phyloP scores from a whole-genome alignment of 2,113 vertebrate species.

The Deroptyus accipitrinus region DNA sequence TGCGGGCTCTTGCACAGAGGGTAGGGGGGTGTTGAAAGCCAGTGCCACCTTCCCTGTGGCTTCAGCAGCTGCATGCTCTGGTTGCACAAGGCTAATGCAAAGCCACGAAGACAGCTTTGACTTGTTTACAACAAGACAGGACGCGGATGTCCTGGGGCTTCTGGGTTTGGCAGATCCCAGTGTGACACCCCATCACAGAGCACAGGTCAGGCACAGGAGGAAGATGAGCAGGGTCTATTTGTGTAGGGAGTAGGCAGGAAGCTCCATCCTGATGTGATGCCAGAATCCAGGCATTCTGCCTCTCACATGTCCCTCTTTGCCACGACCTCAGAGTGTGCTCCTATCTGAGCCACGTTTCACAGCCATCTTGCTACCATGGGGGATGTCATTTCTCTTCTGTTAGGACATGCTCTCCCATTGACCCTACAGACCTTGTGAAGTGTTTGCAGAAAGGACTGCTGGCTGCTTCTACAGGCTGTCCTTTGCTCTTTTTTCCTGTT shows the following conservation, averaged over 20 bases:
- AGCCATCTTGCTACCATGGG: neutral
- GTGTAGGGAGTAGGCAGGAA: neutral
- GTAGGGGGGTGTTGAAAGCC: neutral
- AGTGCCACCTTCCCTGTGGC: rapidly evolving
- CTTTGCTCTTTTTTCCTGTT: neutral
- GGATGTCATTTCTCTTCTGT: rapidly evolving
- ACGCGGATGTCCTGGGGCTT: neutral
- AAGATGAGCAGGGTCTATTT: neutral
- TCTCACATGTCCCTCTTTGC: rapidly evolving
- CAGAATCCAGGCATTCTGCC: neutral
- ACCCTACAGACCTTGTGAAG: neutral
- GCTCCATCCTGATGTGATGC: rapidly evolving
- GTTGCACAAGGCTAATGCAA: neutral
- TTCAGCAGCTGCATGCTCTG: rapidly evolving
- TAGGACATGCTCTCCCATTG: rapidly evolving
- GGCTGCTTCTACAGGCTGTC: neutral
- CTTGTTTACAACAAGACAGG: neutral
- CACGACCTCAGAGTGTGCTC: rapidly evolving
- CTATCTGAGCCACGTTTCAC: rapidly evolving
- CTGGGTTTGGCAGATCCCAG: neutral
- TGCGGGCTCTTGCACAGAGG: rapidly evolving
- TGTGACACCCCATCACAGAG: rapidly evolving
- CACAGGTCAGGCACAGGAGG: neutral
- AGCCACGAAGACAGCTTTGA: neutral
- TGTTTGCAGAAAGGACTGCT: neutral